Percentiles rank a stretch among this genome's conserved stretches.
Conservation (phyloP, 2,888 invertebrate species). For the Cataglyphis altisquamis region DNA sequence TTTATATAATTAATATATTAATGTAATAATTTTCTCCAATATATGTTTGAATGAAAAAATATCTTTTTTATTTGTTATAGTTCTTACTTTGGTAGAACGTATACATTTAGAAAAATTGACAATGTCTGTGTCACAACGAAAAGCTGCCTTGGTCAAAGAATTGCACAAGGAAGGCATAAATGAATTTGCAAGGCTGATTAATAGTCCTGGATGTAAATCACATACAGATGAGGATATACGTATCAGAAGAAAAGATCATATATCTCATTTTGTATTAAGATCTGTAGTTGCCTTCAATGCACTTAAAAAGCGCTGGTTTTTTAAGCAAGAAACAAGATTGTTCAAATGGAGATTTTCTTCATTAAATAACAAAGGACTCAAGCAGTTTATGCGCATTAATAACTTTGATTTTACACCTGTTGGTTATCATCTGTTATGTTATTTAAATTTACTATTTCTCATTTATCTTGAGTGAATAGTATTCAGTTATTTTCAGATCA, state of each 20-base stretch:
- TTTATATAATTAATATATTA: conserved; percentile 9
- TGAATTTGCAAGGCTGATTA: conserved; percentile 86
- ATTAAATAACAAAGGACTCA: conserved; percentile 89
- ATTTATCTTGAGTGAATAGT: conserved; percentile 22
- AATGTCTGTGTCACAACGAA: conserved; percentile 38
- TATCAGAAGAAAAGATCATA: conserved; percentile 92
- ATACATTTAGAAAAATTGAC: conserved; percentile 23
- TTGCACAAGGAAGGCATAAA: conserved; percentile 28
- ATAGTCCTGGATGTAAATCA: conserved; percentile 87
- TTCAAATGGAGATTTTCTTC: conserved; percentile 92
- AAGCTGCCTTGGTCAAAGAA: conserved; percentile 20
- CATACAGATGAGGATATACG: conserved; percentile 88
- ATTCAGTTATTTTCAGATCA: conserved; percentile 86
- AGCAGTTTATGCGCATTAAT: conserved; percentile 90
- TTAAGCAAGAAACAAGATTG: conserved; percentile 95
- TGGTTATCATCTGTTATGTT: conserved; percentile 22
- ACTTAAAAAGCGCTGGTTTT: conserved; percentile 95
- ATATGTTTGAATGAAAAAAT: not conserved
- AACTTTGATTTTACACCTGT: conserved; percentile 89
- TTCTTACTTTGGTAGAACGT: conserved; percentile 57
- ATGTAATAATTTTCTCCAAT: not conserved
- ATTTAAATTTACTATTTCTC: conserved; percentile 27
- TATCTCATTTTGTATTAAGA: conserved; percentile 97
- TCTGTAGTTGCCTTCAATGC: conserved; percentile 96
- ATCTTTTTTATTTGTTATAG: conserved; percentile 39